Base-by-base conservation (phyloP, 2,797 vertebrate species). In the Sebastiscus tertius region DNA sequence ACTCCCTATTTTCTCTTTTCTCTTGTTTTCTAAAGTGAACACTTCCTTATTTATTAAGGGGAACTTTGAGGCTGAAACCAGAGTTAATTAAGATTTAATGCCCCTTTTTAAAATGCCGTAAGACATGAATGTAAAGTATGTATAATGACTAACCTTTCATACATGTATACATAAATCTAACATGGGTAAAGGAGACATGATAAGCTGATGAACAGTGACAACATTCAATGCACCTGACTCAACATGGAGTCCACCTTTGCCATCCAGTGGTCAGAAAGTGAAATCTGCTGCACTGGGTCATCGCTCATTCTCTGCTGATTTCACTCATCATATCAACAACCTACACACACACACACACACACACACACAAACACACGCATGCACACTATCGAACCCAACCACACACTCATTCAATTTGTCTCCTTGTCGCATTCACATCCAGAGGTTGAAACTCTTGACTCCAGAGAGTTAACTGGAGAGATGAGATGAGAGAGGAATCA, bases 401-500 rank as follows among this genome's bases (percentile, higher is more conserved):
- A 72, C 90, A 82, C 78, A 70, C 64, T 92, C 88, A 85, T 94
- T 93, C 79, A 93, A 84, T 93, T 90, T 92, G 89, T 92, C 87
- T 91, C 75, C 87, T 87, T 87, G 87, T 90, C 89, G 52, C 85
- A 66, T 90, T 93, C 90, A 88, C 85, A 89, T 92, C 77, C 82
- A 88, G 87, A 90, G 91, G 92, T 93, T 90, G 88, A 86, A 91
- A 84, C 90, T 92, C 89, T 87, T 83, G 88, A 92, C 92, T 94
- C 89, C 75, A 84, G 86, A 90, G 90, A 94, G 86, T 89, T 91
- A 90, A 91, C 89, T 87, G 88, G 84, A 92, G 91, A 88, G 89
- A 94, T 85, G 92, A 94, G 93, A 94, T 86, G 83, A 90, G 89
- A 77, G 79, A 83, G 78, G 91, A 90, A 93, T 93, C 93, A 89